A percentile compares a stretch with the other conserved stretches of the same genome.
These are phyloP conservation scores for Colinus virginianus DNA, from an alignment of 2,113 vertebrate genomes.

Conservation along the genomic window DNA sequence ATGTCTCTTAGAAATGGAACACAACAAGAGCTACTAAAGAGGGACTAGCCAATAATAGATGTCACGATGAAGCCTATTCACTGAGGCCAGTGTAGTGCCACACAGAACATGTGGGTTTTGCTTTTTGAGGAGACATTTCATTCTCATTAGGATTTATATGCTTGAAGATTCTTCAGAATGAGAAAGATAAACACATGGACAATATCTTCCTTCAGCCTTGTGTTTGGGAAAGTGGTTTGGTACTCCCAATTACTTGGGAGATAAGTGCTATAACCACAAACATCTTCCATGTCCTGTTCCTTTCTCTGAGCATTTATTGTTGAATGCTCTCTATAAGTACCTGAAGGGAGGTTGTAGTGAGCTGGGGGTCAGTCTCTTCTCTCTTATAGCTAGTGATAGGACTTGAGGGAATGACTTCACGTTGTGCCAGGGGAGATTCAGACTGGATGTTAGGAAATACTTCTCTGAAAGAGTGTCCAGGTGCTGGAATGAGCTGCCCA, in stretches of 20 bases:
- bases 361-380: too few species aligned
- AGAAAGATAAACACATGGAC: not conserved
- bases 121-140: not conserved
- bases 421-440: too few species aligned
- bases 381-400: too few species aligned
- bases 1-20: not conserved
- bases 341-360: too few species aligned
- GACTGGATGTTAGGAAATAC: too few species aligned
- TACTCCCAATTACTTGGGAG: not conserved
- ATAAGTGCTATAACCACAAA: not conserved
- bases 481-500: too few species aligned
- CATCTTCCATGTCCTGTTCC: not conserved
- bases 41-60: not conserved
- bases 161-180: not conserved
- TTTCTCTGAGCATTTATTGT: not conserved
- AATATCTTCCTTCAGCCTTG: not conserved
- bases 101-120: not conserved
- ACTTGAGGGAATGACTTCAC: too few species aligned
- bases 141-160: not conserved
- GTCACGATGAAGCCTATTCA: not conserved
- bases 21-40: rapidly evolving
- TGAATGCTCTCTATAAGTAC: too few species aligned
- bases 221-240: not conserved
- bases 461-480: too few species aligned
- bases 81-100: not conserved